Percentiles rank a stretch among this genome's conserved stretches.
Conservation (phyloP, 2,888 invertebrate species). For the Ophion obscuratus region DNA sequence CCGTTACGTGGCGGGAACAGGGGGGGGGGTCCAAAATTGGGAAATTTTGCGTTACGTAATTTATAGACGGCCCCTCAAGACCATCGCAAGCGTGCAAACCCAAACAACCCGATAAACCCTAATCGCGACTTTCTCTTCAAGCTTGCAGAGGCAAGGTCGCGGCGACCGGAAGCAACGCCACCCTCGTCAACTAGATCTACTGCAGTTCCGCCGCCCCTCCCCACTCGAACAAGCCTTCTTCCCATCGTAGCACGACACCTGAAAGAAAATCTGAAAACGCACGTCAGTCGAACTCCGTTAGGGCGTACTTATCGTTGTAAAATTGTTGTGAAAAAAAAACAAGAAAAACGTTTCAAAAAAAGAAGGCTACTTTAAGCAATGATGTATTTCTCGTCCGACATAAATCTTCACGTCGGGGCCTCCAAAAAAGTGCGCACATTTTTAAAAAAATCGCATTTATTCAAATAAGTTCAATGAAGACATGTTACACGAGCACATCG, state of each 20-base stretch:
- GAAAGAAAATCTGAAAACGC: not conserved
- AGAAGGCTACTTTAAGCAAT: not conserved
- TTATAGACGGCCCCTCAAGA: too few species aligned
- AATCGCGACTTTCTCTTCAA: constrained; percentile 13
- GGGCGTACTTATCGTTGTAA: constrained; percentile 53
- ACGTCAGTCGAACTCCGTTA: constrained; percentile 34
- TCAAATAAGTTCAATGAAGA: not conserved
- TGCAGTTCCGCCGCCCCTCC: not conserved
- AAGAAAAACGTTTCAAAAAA: not conserved
- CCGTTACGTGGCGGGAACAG: too few species aligned
- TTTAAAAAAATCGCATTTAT: not conserved
- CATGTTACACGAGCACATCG: not conserved
- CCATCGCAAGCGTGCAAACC: too few species aligned
- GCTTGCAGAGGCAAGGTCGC: constrained; percentile 36
- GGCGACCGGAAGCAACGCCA: constrained; percentile 13
- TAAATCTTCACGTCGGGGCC: not conserved
- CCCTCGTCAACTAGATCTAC: not conserved
- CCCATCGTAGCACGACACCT: not conserved
- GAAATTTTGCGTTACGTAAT: too few species aligned
- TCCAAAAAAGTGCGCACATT: not conserved
- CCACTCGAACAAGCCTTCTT: not conserved
- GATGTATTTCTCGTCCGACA: not conserved
- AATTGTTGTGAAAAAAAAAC: constrained; percentile 3
- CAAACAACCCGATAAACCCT: not conserved
- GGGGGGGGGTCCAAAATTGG: too few species aligned